phyloP scores from a whole-genome alignment of 2,888 invertebrate genomes.

The Ariolimax columbianus region DNA sequence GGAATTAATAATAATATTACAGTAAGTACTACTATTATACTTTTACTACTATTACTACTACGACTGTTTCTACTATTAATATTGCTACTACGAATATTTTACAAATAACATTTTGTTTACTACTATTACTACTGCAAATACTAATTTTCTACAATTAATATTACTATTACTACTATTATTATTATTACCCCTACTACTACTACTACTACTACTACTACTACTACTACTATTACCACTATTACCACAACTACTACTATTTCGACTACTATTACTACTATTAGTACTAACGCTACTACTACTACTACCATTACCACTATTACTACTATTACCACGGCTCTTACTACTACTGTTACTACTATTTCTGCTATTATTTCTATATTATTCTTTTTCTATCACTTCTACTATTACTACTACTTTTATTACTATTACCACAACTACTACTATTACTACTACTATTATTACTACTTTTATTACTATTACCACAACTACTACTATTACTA shows the following conservation, averaged over 20 bases:
- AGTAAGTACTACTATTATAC: neutral
- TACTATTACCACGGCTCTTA: neutral
- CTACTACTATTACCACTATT: neutral
- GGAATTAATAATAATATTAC: neutral
- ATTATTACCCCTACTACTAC: conserved; percentile 28
- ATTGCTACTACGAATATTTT: neutral
- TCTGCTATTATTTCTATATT: neutral
- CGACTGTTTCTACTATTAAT: neutral
- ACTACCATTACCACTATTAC: neutral
- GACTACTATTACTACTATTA: neutral
- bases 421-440: neutral
- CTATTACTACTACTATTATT: no score
- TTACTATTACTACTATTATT: neutral
- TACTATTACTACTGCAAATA: neutral
- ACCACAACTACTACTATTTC: neutral
- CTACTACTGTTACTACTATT: conserved; percentile 21
- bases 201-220: conserved; percentile 13
- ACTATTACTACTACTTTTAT: neutral
- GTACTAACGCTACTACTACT: neutral
- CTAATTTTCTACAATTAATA: neutral
- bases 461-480: neutral
- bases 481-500: neutral
- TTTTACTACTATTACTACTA: neutral
- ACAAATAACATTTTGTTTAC: neutral
- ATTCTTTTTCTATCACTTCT: neutral